These are phyloP conservation scores for Lasioglossum vierecki DNA, from an alignment of 2,888 invertebrate genomes.

Conservation along the genomic window DNA sequence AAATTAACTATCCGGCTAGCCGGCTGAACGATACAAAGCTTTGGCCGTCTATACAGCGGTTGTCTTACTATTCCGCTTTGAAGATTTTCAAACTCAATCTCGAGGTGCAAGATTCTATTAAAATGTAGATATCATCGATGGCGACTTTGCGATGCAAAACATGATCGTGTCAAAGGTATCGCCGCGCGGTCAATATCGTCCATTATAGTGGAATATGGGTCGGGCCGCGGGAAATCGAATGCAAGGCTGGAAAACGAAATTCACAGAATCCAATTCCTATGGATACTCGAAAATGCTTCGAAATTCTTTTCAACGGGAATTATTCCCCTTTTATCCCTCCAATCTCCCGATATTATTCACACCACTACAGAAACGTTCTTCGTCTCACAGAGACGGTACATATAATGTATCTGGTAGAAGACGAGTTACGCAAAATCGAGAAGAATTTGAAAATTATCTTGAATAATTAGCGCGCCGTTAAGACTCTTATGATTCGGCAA, in stretches of 20 bases:
- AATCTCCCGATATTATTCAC: neutral
- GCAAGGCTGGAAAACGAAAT: neutral
- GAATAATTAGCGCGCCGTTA: neutral
- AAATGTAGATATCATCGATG: conserved; percentile 22
- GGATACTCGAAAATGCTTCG: neutral
- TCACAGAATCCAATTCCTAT: neutral
- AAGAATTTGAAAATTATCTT: neutral
- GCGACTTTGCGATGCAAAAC: conserved; percentile 15
- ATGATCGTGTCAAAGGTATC: conserved; percentile 3
- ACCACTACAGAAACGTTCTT: neutral
- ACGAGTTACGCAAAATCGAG: neutral
- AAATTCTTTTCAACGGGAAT: neutral
- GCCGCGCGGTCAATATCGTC: neutral
- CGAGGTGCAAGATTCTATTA: conserved; percentile 8
- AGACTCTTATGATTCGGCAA: neutral
- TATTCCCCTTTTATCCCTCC: neutral
- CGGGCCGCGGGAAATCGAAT: neutral
- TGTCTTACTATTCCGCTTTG: conserved; percentile 6
- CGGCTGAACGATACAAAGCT: neutral
- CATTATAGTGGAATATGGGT: conserved; percentile 1
- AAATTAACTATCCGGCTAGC: neutral
- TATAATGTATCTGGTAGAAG: no score
- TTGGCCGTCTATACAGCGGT: neutral
- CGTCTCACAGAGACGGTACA: neutral
- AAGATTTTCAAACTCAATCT: conserved; percentile 12